Conservation (phyloP, 2,113 vertebrate species). For the Nothobranchius kuhntae region DNA sequence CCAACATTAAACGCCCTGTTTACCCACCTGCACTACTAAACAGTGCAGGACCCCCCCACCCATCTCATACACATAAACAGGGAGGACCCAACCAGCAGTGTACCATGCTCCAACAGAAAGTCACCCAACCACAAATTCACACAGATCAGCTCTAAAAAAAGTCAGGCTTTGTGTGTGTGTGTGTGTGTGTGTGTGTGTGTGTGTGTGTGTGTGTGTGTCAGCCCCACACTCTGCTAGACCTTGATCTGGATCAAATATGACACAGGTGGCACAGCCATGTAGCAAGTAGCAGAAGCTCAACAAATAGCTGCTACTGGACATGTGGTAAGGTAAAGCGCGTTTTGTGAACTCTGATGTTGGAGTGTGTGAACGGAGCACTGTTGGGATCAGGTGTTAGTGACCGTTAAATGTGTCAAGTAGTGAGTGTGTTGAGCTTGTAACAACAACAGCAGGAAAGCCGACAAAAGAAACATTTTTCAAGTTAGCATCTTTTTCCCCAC, state of each 20-base stretch:
- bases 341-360: slow-evolving; percentile 24
- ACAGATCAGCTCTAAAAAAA: slow-evolving; percentile 29
- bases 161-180: neutral
- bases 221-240: slow-evolving; percentile 35
- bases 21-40: slow-evolving; percentile 73
- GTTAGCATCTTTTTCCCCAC: neutral
- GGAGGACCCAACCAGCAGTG: slow-evolving; percentile 61
- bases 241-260: slow-evolving; percentile 53
- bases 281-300: slow-evolving; percentile 34
- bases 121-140: slow-evolving; percentile 49
- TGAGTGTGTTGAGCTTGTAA: neutral
- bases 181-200: too few relatives aligned
- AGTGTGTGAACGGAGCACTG: slow-evolving; percentile 25
- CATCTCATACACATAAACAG: slow-evolving; percentile 23
- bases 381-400: slow-evolving; percentile 57
- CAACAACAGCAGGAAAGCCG: neutral
- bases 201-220: slow-evolving; percentile 8
- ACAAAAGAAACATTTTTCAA: neutral
- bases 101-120: slow-evolving; percentile 54
- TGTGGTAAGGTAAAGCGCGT: slow-evolving; percentile 24
- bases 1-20: slow-evolving; percentile 58
- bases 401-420: slow-evolving; percentile 5
- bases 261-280: slow-evolving; percentile 66
- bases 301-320: slow-evolving; percentile 24
- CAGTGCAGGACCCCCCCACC: slow-evolving; percentile 31